Conservation (phyloP, 2,888 invertebrate species). For the Papilio gigon region DNA sequence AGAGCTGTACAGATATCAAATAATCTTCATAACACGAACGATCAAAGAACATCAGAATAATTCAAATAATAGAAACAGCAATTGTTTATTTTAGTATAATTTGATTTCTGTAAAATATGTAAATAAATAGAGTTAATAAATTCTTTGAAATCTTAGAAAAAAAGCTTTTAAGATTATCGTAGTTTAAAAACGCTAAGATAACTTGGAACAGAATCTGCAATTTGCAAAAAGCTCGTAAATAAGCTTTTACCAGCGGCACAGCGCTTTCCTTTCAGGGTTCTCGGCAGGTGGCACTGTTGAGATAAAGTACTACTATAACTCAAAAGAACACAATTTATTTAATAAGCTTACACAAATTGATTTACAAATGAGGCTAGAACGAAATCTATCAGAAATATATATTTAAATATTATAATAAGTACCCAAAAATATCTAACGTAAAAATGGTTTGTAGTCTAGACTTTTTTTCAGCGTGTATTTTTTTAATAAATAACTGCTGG, state of each 20-base stretch:
- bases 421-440: neutral
- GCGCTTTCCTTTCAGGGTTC: conserved; percentile 15
- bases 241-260: conserved; percentile 7
- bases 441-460: no score
- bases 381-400: neutral
- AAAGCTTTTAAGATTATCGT: conserved; percentile 8
- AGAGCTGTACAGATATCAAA: conserved; percentile 14
- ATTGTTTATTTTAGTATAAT: neutral
- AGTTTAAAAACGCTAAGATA: conserved; percentile 13
- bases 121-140: neutral
- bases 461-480: no score
- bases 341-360: neutral
- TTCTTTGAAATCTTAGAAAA: neutral
- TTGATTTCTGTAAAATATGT: neutral
- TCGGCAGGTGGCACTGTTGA: neutral
- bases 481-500: no score
- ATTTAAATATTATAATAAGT: neutral
- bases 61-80: neutral
- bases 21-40: neutral
- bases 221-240: conserved; percentile 27
- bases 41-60: neutral
- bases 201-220: conserved; percentile 10
- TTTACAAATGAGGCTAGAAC: neutral
- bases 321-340: conserved; percentile 11
- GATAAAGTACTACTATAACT: conserved; percentile 17